Evolutionary conservation across 2,797 vertebrate genomes (phyloP), one percentile per base, ranked within the genome.

Genomic region (Perodicticus potto): DNA sequence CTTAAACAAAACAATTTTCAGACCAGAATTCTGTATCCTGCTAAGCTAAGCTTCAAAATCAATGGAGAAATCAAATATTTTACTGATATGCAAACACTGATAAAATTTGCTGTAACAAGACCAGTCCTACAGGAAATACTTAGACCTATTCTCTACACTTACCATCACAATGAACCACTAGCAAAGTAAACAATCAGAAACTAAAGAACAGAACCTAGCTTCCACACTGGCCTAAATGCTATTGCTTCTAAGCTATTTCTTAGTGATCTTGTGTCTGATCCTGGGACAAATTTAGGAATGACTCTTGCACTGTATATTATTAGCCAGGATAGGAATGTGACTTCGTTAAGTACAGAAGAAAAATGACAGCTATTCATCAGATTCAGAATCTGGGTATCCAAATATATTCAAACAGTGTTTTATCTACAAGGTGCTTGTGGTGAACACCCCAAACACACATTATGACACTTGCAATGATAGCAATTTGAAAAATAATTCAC

Each of bases 401-500:
- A 69, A 34, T 93, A 86, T 76, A 65, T 40, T 32, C 78, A 93
- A 69, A 86, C 67, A 78, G 10, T 85, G 67, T 96, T 96, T 95
- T 90, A 94, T 77, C 70, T 95, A 53, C 65, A 70, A 96, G 59
- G 20, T 74, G 14, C 59, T 70, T 81, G 43, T 84, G 32, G n/a
- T 87, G 70, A 91, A 16, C 78, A 49, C 11, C 88, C 19, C 19
- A 55, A 97, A 90, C 93, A 73, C 8, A 76, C 49, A 93, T 89
- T 1, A 22, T 69, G 49, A 59, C 55, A 63, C 14, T 61, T 93
- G 23, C 45, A 96, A 85, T 89, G 59, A 4, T 76, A 87, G 65
- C 29, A 69, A 82, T 94, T 93, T 87, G 43, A 92, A 43, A 77
- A 65, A 83, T 59, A 91, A 84, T 94, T 97, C 65, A 93, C 86